These are phyloP conservation scores for Drosophila albomicans DNA, from an alignment of 1,140 invertebrate genomes.

Conservation along the genomic window DNA sequence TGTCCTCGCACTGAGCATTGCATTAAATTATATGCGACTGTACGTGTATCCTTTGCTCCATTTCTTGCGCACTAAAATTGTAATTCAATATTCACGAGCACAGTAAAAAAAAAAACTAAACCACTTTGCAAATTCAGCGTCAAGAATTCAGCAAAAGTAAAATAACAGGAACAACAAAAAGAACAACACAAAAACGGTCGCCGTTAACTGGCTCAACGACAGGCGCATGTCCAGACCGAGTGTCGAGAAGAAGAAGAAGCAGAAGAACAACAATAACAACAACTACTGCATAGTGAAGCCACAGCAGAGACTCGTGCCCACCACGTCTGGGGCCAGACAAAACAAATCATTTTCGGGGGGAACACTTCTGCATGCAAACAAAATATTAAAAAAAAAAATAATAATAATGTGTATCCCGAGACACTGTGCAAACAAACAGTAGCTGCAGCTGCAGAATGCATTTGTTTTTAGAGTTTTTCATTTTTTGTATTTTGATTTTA, in stretches of 20 bases:
- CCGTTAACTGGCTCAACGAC: constrained; percentile 13
- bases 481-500: not conserved
- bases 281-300: constrained; percentile 8
- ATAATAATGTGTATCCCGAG: constrained; percentile 52
- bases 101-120: constrained; percentile 4
- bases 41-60: not conserved
- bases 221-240: constrained; percentile 36
- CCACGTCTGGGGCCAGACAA: constrained; percentile 65
- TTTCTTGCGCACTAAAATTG: constrained; percentile 33
- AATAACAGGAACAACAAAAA: constrained; percentile 13
- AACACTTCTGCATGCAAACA: constrained; percentile 64
- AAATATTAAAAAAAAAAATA: constrained; percentile 44
- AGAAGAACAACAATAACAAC: not conserved
- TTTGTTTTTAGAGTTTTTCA: too few species aligned
- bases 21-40: not conserved
- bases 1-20: not conserved
- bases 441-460: constrained; percentile 33
- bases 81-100: constrained; percentile 62
- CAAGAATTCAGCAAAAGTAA: constrained; percentile 28
- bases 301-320: constrained; percentile 26
- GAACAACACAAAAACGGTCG: not conserved
- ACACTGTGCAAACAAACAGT: constrained; percentile 72
- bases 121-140: constrained; percentile 34
- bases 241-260: not conserved
- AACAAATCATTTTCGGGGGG: constrained; percentile 73